Base-by-base conservation (phyloP, 2,888 invertebrate species). In the Cerceris rybyensis region DNA sequence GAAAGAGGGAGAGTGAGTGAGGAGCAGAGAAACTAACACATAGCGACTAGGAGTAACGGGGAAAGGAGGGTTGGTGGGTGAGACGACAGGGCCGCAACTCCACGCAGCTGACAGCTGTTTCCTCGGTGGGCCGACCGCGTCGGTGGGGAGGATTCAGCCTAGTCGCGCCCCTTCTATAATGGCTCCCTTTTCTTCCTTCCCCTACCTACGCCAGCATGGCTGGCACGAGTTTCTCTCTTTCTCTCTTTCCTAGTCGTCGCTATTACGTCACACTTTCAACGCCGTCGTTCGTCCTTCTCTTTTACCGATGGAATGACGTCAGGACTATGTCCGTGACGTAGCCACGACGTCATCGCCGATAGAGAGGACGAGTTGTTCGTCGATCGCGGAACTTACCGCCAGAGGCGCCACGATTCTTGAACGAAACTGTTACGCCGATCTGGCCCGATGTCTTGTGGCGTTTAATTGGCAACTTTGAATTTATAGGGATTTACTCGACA, bases 101-200 rank as follows among this genome's bases (percentile, higher is more conserved):
- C 83, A 89, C 89, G 89, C 91, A 91, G 90, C 92, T 92, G 92
- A 92, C 92, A 92, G 92, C 92, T 92, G 92, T 92, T 92, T 90
- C 91, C 89, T 90, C 90, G 91, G 92, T 91, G 91, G 92, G 92
- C 91, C 90, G 91, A 91, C 90, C 91, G 92, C 28, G 90, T 89
- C 90, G 91, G 92, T 88, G 90, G 91, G 92, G 92, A 92, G 92
- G 92, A 92, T 92, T 91, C 92, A 91, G 89, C 91, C 92, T 92
- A 92, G 92, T 92, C 92, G 92, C 92, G 92, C 92, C 92, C 92
- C 92, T 92, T 92, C 92, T 91, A 92, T 92, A 92, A 92, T 92
- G 92, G 92, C 92, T 92, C 91, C 92, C 91, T 91, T 92, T 92
- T 91, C 91, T 91, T 91, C 91, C 90, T 92, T 90, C 92, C 91